Conservation (phyloP, 1,140 invertebrate species). For the Drusus annulatus region DNA sequence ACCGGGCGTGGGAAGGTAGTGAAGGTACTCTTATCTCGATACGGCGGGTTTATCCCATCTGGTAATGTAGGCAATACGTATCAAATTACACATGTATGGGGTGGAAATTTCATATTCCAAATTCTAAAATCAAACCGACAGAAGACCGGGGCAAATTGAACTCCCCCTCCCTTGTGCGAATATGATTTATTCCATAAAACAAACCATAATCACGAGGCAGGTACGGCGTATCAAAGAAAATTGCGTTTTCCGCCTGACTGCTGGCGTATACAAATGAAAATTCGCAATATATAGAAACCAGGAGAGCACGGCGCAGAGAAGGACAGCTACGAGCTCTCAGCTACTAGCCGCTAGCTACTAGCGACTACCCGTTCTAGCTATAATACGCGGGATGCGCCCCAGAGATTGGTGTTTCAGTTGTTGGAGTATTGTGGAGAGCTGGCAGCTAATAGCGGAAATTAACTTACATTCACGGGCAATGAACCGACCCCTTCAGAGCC, state of each 20-base stretch:
- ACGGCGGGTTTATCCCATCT: constrained; percentile 7
- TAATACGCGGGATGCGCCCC: constrained; percentile 8
- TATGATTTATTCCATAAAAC: constrained; percentile 56
- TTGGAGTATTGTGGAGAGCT: constrained; percentile 22
- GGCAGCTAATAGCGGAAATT: constrained; percentile 56
- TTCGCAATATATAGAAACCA: constrained; percentile 38
- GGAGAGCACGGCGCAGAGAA: background rate
- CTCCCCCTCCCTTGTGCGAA: constrained; percentile 35
- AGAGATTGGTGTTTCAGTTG: constrained; percentile 29
- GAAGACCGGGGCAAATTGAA: constrained; percentile 53
- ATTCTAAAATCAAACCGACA: constrained; percentile 53
- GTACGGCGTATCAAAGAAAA: constrained; percentile 59
- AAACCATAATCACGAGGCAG: constrained; percentile 57
- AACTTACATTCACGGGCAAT: constrained; percentile 54
- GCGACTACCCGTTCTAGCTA: background rate
- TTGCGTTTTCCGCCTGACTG: constrained; percentile 57
- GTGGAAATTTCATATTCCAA: constrained; percentile 43
- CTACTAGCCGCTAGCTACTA: background rate
- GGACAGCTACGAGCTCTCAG: too few relatives aligned
- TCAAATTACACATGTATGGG: constrained; percentile 20
- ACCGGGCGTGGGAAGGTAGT: background rate
- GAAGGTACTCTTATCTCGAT: constrained; percentile 11
- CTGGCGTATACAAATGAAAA: constrained; percentile 54
- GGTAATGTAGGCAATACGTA: constrained; percentile 23
- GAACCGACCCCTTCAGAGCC: constrained; percentile 14